These are phyloP conservation scores for Zoanthus gigantus DNA, from an alignment of 92 coral and sea anemone genomes.

Conservation along the genomic window DNA sequence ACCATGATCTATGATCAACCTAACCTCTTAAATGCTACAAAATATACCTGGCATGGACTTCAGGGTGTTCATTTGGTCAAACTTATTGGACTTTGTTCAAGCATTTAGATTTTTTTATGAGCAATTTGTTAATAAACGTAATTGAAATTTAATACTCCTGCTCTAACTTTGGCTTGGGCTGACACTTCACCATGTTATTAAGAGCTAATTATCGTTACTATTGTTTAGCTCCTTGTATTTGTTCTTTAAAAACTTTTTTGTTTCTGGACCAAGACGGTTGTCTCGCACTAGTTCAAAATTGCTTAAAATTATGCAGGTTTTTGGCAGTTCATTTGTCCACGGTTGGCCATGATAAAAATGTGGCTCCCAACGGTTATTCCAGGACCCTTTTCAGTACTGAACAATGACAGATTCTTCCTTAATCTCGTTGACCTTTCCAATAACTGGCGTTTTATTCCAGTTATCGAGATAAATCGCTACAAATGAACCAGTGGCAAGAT, in stretches of 20 bases:
- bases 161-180: too few species aligned
- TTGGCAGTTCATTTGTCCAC: conserved; percentile 49
- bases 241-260: not conserved
- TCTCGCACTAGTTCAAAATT: conserved; percentile 13
- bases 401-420: conserved; percentile 4
- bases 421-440: conserved; percentile 42
- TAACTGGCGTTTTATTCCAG: conserved; percentile 53
- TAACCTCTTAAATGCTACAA: not conserved
- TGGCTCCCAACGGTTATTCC: conserved; percentile 25
- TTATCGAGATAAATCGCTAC: not conserved
- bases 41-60: too few species aligned
- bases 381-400: conserved; percentile 46
- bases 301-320: conserved; percentile 20
- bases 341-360: not conserved
- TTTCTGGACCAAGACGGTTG: conserved; percentile 7
- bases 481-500: conserved; percentile 4
- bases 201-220: too few species aligned
- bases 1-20: not conserved
- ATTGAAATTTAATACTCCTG: too few species aligned
- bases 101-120: too few species aligned
- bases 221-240: not conserved
- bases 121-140: too few species aligned
- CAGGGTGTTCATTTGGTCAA: too few species aligned
- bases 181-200: too few species aligned
- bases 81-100: too few species aligned